Evolutionary conservation across 2,888 invertebrate genomes (phyloP).

Genomic region (Hipparchia sbordonii): DNA sequence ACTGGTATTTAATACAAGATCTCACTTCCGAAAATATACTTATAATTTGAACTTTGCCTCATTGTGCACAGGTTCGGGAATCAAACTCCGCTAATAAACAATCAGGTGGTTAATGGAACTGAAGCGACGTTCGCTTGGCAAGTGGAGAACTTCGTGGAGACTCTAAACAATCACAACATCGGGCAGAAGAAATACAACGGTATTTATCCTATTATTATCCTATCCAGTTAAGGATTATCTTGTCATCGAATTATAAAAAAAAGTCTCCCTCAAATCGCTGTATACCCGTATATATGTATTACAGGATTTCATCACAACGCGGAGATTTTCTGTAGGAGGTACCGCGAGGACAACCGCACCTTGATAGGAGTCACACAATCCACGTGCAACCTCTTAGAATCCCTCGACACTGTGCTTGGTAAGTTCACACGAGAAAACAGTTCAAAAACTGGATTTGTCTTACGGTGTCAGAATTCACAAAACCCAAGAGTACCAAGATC

Average conservation of each 20-base stretch:
- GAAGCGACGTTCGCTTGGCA: slow-evolving; percentile 63
- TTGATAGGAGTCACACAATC: slow-evolving; percentile 60
- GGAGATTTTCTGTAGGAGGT: slow-evolving; percentile 53
- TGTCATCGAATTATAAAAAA: too few species aligned
- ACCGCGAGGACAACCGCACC: slow-evolving; percentile 60
- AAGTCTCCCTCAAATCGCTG: background rate
- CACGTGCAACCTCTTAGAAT: slow-evolving; percentile 63
- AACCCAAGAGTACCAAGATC: too few species aligned
- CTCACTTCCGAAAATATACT: too few species aligned
- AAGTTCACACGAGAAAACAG: slow-evolving; percentile 15
- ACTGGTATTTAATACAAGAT: too few species aligned
- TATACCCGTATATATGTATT: background rate
- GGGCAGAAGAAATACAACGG: slow-evolving; percentile 58
- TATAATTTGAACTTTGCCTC: background rate
- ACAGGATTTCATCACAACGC: slow-evolving; percentile 59
- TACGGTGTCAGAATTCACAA: too few species aligned
- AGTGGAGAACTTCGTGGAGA: slow-evolving; percentile 59
- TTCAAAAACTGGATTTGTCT: too few species aligned
- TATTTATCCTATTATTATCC: slow-evolving; percentile 35
- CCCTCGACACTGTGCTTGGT: slow-evolving; percentile 63
- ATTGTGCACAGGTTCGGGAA: slow-evolving; percentile 61
- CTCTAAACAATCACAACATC: slow-evolving; percentile 68
- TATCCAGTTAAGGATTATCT: too few species aligned
- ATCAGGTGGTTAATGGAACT: slow-evolving; percentile 51
- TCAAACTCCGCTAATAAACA: slow-evolving; percentile 57